Base-by-base conservation (phyloP, 2,888 invertebrate species). In the Drosophila austrosaltans region DNA sequence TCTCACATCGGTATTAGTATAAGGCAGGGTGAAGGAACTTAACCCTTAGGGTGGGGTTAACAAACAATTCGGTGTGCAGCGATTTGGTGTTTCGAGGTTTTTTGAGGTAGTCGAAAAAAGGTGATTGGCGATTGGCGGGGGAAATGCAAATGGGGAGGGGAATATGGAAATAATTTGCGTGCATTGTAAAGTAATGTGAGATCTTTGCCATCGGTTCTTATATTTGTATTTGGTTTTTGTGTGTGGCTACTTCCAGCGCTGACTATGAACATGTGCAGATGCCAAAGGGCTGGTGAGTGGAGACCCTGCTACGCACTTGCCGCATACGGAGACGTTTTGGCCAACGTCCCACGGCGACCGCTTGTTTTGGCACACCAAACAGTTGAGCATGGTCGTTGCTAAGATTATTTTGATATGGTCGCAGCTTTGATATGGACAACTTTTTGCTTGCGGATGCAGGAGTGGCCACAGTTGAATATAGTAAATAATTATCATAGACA, bases 211-310 rank as follows among this genome's bases (percentile, higher is more conserved):
- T 78, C 79, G 36, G 39, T 22, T 20, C 44, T 54, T 57, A 64
- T 44, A 71, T 22, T 59, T 28, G 10, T 63, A 48, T 48, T 48
- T 70, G 22, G 39, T 39, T 57, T 57, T 12, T 22, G 12, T 30
- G 22, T 39, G 57, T 39, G 22, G 6, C 5, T 22, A 2, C 6
- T 58, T 87, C 77, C 78, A 77, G 60, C 89, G 82, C 85, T 82
- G 88, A 91, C 92, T 92, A 92, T 91, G 92, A 92, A 91, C 92
- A 92, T 91, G 92, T 91, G 89, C 92, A 92, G 76, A 92, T 89
- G 82, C 91, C 91, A 72, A 92, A 91, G 57, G 92, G 91, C 73
- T 92, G 91, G 81, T 91, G 89, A 70, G 91, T 90, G 69, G 90
- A 86, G 63, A 91, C 87, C 48, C 87, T 90, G 82, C 88, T 87